Base-by-base conservation (phyloP, 2,888 invertebrate genomes). In the Alviniconcha strummeri region DNA sequence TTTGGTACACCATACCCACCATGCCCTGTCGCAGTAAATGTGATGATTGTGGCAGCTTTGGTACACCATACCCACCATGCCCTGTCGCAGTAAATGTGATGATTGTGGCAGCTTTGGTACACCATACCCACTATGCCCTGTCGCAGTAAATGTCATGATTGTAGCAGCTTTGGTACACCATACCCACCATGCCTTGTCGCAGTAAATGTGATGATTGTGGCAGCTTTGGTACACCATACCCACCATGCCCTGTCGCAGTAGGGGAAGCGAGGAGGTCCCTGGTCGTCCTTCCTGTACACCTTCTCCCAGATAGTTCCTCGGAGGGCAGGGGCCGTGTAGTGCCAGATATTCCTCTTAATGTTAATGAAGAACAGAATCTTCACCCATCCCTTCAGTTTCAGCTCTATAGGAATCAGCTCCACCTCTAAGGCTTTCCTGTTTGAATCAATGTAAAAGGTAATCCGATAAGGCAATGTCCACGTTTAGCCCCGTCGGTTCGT, bases 351-450 rank as follows among this genome's bases (percentile, higher is more conserved):
- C 17, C 55, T 80, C 2, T 80, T 3, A 19, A 55, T 54, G 36
- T 57, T 80, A 8, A 71, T 36, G 56, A 56, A 13, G 67, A 80
- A 80, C 56, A 55, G 19, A 36, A 80, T 72, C 56, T 80, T 19
- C 36, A 78, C 83, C 55, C 64, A 85, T 7, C 71, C 81, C 19
- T 64, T 13, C 36, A 85, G 74, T 36, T 74, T 64, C 36, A 85
- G 83, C 77, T 83, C 83, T 36, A 83, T 54, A 52, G 85, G 85
- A 7, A 81, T 85, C 77, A 85, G 75, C 36, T 85, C 85, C 55
- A 85, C 74, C 15, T 81, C 81, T 17, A 85, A 57, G 17, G 36
- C 64, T 76, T 82, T 85, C 71, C 85, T 83, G 78, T 19, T 78
- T 75, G 56, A 54, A 36, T 72, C 36, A 36, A 36, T 36, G 3